Conservation (phyloP, 1,140 invertebrate species). For the Zophobas atratus region DNA sequence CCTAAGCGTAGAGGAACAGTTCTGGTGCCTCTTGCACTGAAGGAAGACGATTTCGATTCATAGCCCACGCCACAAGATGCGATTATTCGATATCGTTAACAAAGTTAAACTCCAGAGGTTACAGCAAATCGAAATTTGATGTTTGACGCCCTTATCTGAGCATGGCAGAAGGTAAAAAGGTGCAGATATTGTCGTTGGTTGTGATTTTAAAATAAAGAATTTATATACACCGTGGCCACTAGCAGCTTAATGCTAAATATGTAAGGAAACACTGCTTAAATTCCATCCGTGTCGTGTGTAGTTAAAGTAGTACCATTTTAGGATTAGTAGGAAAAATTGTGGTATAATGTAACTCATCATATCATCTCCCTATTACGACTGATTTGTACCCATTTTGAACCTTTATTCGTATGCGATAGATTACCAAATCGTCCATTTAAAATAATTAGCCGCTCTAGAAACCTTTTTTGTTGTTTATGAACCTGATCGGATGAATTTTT, state of each 20-base stretch:
- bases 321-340: background rate
- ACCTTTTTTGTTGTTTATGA: no score
- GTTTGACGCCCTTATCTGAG: background rate
- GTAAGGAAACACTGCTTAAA: constrained; percentile 32
- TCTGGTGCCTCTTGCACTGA: constrained; percentile 63
- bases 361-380: constrained; percentile 20
- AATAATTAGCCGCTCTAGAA: no score
- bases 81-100: background rate
- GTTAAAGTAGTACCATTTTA: constrained; percentile 8
- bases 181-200: constrained; percentile 26
- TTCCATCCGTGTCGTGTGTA: constrained; percentile 39
- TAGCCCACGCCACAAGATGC: constrained; percentile 48
- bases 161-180: constrained; percentile 12
- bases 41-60: constrained; percentile 63
- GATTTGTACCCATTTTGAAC: constrained; percentile 1
- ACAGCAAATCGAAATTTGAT: background rate
- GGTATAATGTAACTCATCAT: constrained; percentile 39
- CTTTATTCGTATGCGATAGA: no score
- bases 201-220: constrained; percentile 35
- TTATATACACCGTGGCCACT: constrained; percentile 37
- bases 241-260: constrained; percentile 33
- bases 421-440: no score
- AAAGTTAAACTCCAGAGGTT: constrained; percentile 9
- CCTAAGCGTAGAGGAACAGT: constrained; percentile 59
- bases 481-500: no score